Percentiles rank a stretch among this genome's conserved stretches.
These are phyloP conservation scores for Mythimna ferrago DNA, from an alignment of 2,888 invertebrate genomes.

Conservation along the genomic window DNA sequence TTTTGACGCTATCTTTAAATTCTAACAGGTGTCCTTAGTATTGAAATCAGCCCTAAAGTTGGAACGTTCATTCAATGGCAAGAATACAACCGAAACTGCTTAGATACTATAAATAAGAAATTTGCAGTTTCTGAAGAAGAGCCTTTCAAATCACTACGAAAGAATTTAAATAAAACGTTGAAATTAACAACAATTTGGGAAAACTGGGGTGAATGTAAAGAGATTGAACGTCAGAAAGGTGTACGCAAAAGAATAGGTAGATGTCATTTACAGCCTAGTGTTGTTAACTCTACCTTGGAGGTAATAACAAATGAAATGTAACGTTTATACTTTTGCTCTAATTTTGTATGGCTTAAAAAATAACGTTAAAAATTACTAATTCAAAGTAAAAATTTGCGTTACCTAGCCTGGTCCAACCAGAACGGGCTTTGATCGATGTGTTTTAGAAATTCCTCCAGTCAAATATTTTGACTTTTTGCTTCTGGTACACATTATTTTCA, in stretches of 20 bases:
- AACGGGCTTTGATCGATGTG: neutral
- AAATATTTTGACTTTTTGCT: neutral
- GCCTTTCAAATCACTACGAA: conserved; percentile 81
- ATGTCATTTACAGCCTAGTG: conserved; percentile 84
- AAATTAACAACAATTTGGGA: conserved; percentile 89
- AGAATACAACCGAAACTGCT: conserved; percentile 83
- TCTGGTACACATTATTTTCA: conserved; percentile 21
- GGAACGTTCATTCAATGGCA: conserved; percentile 78
- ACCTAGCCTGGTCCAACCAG: no score
- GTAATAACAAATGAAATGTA: conserved; percentile 20
- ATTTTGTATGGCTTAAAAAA: neutral
- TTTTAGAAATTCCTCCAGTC: neutral
- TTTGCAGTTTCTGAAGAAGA: conserved; percentile 81
- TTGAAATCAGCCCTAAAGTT: conserved; percentile 32
- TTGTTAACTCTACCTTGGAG: conserved; percentile 10
- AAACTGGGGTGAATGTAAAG: conserved; percentile 89
- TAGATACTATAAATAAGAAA: conserved; percentile 83
- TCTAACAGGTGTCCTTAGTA: conserved; percentile 39
- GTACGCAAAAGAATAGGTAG: conserved; percentile 83
- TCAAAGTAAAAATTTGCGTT: no score
- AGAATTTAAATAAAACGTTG: conserved; percentile 78
- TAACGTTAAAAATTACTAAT: no score
- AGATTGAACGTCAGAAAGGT: conserved; percentile 79
- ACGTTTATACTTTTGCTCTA: neutral
- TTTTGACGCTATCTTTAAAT: neutral